phyloP scores from a whole-genome alignment of 2,888 invertebrate genomes.

The Hirtodrosophila cameraria region DNA sequence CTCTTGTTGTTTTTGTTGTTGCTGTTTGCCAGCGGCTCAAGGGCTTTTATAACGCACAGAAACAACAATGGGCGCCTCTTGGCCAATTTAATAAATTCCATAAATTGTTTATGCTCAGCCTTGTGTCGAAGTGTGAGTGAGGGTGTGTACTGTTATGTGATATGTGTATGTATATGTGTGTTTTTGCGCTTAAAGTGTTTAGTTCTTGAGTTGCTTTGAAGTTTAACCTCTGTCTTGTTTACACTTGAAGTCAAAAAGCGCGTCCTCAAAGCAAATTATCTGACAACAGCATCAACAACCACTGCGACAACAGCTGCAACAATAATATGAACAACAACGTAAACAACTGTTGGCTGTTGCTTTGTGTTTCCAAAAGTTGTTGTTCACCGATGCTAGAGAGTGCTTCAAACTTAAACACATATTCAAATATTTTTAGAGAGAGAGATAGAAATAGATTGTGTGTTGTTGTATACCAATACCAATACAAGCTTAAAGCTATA shows the following conservation, averaged over 20 bases:
- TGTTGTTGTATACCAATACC: too few relatives aligned
- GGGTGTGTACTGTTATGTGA: constrained; percentile 17
- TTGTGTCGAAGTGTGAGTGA: constrained; percentile 17
- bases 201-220: constrained; percentile 21
- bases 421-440: neutral
- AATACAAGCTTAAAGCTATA: too few relatives aligned
- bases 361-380: constrained; percentile 30
- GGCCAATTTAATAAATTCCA: constrained; percentile 81
- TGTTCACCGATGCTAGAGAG: constrained; percentile 18
- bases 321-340: neutral
- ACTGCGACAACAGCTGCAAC: neutral
- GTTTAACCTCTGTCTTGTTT: constrained; percentile 37
- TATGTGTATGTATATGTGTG: neutral
- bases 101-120: constrained; percentile 75
- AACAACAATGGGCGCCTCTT: constrained; percentile 52
- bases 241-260: constrained; percentile 22
- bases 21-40: constrained; percentile 41
- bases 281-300: constrained; percentile 11
- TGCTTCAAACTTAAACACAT: constrained; percentile 11
- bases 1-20: constrained; percentile 17
- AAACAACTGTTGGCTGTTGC: constrained; percentile 35
- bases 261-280: constrained; percentile 15
- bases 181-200: constrained; percentile 28
- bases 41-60: constrained; percentile 43
- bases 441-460: neutral